These are phyloP conservation scores for Gulo gulo DNA, from an alignment of 2,113 vertebrate species.

Conservation along the genomic window DNA sequence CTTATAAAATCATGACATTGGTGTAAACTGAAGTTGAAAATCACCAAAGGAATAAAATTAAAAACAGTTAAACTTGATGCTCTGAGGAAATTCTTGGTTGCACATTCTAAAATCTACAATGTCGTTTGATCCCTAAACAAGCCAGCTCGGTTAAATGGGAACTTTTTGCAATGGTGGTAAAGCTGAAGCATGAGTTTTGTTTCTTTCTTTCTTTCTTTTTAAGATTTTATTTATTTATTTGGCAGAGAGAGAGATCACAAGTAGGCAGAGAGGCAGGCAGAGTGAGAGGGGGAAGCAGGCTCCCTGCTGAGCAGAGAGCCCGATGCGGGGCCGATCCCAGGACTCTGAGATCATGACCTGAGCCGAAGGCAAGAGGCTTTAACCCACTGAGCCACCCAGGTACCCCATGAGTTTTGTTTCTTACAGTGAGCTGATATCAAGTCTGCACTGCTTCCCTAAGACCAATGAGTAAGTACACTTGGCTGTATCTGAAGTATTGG, in stretches of 20 bases:
- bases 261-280: too few species aligned
- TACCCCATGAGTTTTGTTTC: not conserved
- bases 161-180: not conserved
- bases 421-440: not conserved
- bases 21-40: not conserved
- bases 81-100: not conserved
- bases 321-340: too few species aligned
- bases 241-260: too few species aligned
- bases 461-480: not conserved
- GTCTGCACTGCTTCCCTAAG: not conserved
- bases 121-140: not conserved
- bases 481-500: not conserved
- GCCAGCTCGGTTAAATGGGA: not conserved
- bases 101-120: not conserved
- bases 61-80: not conserved
- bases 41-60: not conserved
- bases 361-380: too few species aligned
- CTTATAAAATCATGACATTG: not conserved
- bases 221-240: too few species aligned
- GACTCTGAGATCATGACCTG: too few species aligned
- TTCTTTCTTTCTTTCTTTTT: not conserved
- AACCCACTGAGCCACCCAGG: too few species aligned
- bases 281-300: too few species aligned
- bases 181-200: not conserved
- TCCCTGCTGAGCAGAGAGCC: too few species aligned